Conservation (phyloP, 1,140 invertebrate species). For the Leptinotarsa lineolata region DNA sequence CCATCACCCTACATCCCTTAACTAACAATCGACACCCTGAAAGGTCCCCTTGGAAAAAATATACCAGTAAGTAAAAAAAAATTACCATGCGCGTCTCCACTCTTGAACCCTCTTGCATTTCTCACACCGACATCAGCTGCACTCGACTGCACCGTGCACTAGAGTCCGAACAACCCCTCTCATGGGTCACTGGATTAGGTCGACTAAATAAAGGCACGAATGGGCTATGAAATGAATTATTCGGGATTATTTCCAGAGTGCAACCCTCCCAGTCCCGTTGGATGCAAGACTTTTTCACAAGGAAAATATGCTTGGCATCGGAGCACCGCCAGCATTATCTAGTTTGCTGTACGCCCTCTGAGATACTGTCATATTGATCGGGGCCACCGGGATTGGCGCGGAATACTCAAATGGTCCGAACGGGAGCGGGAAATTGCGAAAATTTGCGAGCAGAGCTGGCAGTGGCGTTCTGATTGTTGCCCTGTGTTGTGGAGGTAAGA, state of each 20-base stretch:
- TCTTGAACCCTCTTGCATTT: slow-evolving; percentile 5
- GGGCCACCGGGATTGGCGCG: slow-evolving; percentile 27
- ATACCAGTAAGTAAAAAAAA: background rate
- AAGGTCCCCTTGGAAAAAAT: background rate
- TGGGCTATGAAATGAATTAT: too few species aligned
- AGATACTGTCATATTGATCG: slow-evolving; percentile 30
- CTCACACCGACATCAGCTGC: slow-evolving; percentile 13
- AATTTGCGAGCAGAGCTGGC: slow-evolving; percentile 3
- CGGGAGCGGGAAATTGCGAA: slow-evolving; percentile 4
- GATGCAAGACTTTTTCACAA: too few species aligned
- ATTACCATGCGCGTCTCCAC: slow-evolving; percentile 10
- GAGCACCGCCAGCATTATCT: background rate
- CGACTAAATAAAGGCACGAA: background rate
- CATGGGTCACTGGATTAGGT: slow-evolving; percentile 5
- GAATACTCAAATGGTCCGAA: slow-evolving; percentile 30
- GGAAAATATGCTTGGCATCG: background rate
- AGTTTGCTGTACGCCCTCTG: slow-evolving; percentile 26
- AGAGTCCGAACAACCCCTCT: background rate
- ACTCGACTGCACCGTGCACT: slow-evolving; percentile 21
- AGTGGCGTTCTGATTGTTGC: slow-evolving; percentile 13
- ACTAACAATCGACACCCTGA: too few species aligned
- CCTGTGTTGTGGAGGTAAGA: background rate
- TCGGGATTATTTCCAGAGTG: too few species aligned
- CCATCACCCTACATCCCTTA: too few species aligned
- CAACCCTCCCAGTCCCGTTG: too few species aligned